phyloP scores from a whole-genome alignment of 2,888 invertebrate species.

The Scaptodrosophila latifasciaeformis region DNA sequence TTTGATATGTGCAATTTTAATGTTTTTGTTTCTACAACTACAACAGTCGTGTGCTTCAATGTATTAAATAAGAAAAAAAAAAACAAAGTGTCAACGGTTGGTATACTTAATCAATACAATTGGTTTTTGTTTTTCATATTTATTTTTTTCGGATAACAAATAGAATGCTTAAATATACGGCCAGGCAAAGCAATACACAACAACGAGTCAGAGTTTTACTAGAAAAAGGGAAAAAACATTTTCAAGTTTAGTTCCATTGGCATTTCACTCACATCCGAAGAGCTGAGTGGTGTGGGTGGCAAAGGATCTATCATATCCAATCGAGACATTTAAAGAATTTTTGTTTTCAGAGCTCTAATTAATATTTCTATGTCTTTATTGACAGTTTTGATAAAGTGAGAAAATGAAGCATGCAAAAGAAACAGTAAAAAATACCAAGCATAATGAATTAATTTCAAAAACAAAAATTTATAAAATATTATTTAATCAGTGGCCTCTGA shows the following conservation, averaged over 20 bases:
- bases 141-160: conserved; percentile 48
- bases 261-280: background rate
- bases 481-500: too few relatives aligned
- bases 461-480: too few relatives aligned
- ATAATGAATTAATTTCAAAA: too few relatives aligned
- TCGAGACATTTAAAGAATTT: too few relatives aligned
- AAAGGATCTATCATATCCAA: too few relatives aligned
- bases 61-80: conserved; percentile 5
- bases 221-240: conserved; percentile 25
- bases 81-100: conserved; percentile 32
- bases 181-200: conserved; percentile 76
- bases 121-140: too few relatives aligned
- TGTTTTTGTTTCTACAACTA: background rate
- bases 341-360: too few relatives aligned
- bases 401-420: conserved; percentile 33
- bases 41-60: background rate
- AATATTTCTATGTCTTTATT: too few relatives aligned
- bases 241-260: conserved; percentile 2
- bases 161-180: conserved; percentile 67
- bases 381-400: too few relatives aligned
- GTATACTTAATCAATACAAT: conserved; percentile 53
- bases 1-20: background rate
- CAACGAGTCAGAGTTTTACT: conserved; percentile 51
- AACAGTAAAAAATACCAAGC: too few relatives aligned
- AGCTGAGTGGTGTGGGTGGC: too few relatives aligned